phyloP scores from a whole-genome alignment of 2,888 invertebrate species.

The Hirtodrosophila confusa region DNA sequence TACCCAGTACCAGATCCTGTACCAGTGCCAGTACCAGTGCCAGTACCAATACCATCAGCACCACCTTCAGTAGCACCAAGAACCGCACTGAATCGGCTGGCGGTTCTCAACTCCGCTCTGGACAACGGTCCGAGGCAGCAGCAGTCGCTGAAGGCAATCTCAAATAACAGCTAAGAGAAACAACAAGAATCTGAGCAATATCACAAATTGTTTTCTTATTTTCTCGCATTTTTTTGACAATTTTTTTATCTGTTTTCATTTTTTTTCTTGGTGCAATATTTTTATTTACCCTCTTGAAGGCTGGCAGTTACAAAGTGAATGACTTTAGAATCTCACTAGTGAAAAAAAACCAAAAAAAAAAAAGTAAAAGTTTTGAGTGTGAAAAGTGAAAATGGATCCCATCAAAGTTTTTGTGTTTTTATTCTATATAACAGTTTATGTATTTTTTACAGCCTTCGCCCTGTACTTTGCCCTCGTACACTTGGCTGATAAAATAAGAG shows the following conservation, averaged over 20 bases:
- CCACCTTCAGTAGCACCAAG: no score
- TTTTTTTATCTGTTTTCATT: slow-evolving; percentile 16
- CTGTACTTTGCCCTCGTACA: no score
- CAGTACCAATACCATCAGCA: no score
- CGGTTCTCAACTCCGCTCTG: no score
- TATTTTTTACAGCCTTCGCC: no score
- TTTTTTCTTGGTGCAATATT: not conserved
- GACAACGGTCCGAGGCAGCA: not conserved
- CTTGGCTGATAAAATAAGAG: no score
- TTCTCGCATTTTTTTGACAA: slow-evolving; percentile 9
- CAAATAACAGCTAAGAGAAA: not conserved
- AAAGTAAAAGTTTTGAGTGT: not conserved
- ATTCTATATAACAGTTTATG: no score
- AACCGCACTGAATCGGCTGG: no score
- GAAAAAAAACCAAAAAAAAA: not conserved
- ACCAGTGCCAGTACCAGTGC: no score
- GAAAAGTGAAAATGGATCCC: slow-evolving; percentile 2
- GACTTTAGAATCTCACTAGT: slow-evolving; percentile 29
- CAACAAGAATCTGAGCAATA: slow-evolving; percentile 1
- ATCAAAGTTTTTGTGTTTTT: not conserved
- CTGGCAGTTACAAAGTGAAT: slow-evolving; percentile 34
- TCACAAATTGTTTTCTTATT: not conserved
- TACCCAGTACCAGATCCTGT: no score
- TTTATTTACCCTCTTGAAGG: slow-evolving; percentile 9
- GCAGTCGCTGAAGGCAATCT: not conserved